Conservation (phyloP, 37 sponge, comb jelly and placozoan genomes). For the Ephydatia muelleri region DNA sequence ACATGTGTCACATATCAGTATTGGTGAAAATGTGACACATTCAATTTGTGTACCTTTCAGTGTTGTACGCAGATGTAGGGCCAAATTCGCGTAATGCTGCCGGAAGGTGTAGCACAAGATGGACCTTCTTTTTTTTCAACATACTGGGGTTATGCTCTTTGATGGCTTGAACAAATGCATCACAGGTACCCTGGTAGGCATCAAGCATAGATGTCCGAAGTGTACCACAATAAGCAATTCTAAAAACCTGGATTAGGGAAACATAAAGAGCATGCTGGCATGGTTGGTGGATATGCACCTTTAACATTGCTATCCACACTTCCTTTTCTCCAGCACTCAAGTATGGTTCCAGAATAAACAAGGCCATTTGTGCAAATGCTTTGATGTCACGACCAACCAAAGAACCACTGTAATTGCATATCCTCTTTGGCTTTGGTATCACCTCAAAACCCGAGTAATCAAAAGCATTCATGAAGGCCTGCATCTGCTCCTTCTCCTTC, state of each 20-base stretch:
- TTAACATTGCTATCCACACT: neutral
- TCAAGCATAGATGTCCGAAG: neutral
- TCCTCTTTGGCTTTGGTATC: neutral
- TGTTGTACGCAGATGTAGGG: slow-evolving; percentile 29
- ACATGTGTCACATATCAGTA: neutral
- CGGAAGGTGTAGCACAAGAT: slow-evolving; percentile 31
- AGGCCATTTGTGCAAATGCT: neutral
- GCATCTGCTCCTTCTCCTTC: no score
- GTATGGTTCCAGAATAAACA: neutral
- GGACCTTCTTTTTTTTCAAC: slow-evolving; percentile 21
- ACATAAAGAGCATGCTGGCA: neutral
- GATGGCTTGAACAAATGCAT: neutral
- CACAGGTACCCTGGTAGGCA: neutral
- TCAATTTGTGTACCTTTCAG: slow-evolving; percentile 37
- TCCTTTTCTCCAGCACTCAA: slow-evolving; percentile 1
- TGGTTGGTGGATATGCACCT: neutral
- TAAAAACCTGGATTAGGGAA: neutral
- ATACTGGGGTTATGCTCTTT: neutral
- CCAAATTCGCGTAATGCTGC: slow-evolving; percentile 40
- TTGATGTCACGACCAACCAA: neutral
- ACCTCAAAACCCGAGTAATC: no score
- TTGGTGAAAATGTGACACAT: no score
- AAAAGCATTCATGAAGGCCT: no score
- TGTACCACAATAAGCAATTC: neutral
- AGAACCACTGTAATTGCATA: neutral